A percentile compares a stretch with the other conserved stretches of the same genome.
Evolutionary conservation across 2,888 invertebrate species (phyloP).

Genomic region (Cheilosia urbana): DNA sequence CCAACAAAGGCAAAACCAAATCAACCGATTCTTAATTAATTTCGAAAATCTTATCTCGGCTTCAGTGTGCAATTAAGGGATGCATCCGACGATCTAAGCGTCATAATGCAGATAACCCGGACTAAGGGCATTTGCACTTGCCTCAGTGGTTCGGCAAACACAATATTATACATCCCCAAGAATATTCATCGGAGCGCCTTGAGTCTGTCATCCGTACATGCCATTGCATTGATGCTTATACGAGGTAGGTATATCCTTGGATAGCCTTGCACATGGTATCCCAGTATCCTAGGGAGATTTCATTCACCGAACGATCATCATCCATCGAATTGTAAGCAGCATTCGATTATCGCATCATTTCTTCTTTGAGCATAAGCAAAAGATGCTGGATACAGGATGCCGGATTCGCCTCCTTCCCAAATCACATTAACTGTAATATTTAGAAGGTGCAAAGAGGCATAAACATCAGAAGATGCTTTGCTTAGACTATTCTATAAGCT

Average conservation of each 20-base stretch:
- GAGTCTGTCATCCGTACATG: constrained; percentile 1
- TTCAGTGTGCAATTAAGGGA: constrained; percentile 22
- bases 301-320: constrained; percentile 46
- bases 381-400: constrained; percentile 1
- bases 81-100: constrained; percentile 24
- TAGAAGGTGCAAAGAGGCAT: constrained; percentile 41
- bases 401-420: constrained; percentile 23
- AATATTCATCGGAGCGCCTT: constrained; percentile 9
- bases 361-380: constrained; percentile 36
- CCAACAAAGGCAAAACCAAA: constrained; percentile 24
- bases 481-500: not conserved
- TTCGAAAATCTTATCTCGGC: constrained; percentile 30
- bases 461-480: constrained; percentile 10
- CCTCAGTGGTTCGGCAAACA: constrained; percentile 37
- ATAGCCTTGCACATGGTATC: constrained; percentile 35
- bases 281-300: constrained; percentile 36
- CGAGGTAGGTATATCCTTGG: not conserved
- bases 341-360: constrained; percentile 59
- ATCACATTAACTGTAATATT: constrained; percentile 48
- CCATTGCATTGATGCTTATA: not conserved
- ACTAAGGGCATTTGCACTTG: constrained; percentile 26
- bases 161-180: not conserved
- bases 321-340: constrained; percentile 47
- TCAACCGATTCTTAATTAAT: constrained; percentile 48
- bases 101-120: constrained; percentile 41